Evolutionary conservation across 2,888 invertebrate species (phyloP), one percentile per base, ranked within the genome.

Genomic region (Lucinisca nassula): DNA sequence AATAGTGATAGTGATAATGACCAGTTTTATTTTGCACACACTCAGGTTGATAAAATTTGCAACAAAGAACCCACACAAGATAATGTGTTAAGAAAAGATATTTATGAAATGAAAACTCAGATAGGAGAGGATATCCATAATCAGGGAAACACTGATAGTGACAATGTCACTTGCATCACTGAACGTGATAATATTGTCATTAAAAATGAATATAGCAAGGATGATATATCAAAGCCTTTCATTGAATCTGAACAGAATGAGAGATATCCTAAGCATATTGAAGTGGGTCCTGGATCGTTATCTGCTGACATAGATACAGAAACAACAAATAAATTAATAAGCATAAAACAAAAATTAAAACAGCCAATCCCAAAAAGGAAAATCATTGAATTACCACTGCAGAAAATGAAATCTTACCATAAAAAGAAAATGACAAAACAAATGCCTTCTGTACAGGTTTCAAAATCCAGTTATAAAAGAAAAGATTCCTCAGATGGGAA

Each of bases 381-480:
- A 45, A 58, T 79, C 12, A 82, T 84, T 67, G 32, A 51, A 35
- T 81, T 79, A n/a, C 77, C 74, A 61, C 84, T 87, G 32, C 79
- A 86, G 55, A 82, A 81, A 35, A 24, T 51, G 73, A 87, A 89
- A 76, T 78, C 87, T 17, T 45, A 55, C 27, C n/a, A 24, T 12
- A 78, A 79, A 61, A 89, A 86, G 24, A 89, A 83, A 79, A 32
- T 83, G 35, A 79, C 67, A 1, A 35, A 17, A 21, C 67, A 32
- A 21, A 4, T 35, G n/a, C n/a, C n/a, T n/a, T n/a, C n/a, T n/a
- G n/a, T n/a, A n/a, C n/a, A n/a, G n/a, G n/a, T n/a, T n/a, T n/a
- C n/a, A 35, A 67, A 32, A 67, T 17, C 67, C 0, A 30, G 2
- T 35, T 17, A 14, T 3, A 35, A 17, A 4, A 35, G 32, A 67